Evolutionary conservation across 2,888 invertebrate genomes (phyloP), one percentile per base, ranked within the genome.

Genomic region (Sarcophaga rosellei): DNA sequence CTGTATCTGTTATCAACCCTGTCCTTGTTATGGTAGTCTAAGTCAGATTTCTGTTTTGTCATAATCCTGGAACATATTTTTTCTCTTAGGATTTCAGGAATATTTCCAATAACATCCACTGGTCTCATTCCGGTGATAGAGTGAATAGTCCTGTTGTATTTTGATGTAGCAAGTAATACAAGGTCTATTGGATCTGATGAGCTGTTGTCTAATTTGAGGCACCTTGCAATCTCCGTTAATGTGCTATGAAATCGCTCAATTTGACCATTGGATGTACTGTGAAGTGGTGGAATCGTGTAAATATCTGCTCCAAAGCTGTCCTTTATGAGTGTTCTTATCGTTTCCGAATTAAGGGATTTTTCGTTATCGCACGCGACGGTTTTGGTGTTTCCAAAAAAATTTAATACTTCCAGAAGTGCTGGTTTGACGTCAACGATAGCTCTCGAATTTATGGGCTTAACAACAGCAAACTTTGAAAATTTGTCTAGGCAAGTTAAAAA

Each of bases 381-480:
- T n/a, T 21, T 66, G 8, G 76, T 57, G 44, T 17, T 10, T 8
- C 25, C 20, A 62, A 59, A 76, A 44, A 76, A 20, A 35, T 76
- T 53, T 8, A 63, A 15, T 20, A 35, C 2, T 17, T 65, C 23
- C 1, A 72, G 20, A 59, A 72, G 35, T 2, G 72, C 59, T 3
- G 59, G 59, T 44, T 59, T 72, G 12, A 73, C 45, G 61, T 80
- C 87, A 63, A 74, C 25, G 77, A 88, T n/a, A n/a, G n/a, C n/a
- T n/a, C n/a, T n/a, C n/a, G n/a, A n/a, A n/a, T 66, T 62, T 76
- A 89, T 87, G 6, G 87, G 86, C 57, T 88, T 83, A 6, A 88
- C 86, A 47, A 89, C 75, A 15, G 84, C 79, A 66, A 89, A 88
- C 80, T 88, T 88, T 25, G 87, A 88, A 57, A 88, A 88, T 78